These are phyloP conservation scores for Echinometra lucunter DNA, from an alignment of 53 echinoderm and acorn worm species.

Conservation along the genomic window DNA sequence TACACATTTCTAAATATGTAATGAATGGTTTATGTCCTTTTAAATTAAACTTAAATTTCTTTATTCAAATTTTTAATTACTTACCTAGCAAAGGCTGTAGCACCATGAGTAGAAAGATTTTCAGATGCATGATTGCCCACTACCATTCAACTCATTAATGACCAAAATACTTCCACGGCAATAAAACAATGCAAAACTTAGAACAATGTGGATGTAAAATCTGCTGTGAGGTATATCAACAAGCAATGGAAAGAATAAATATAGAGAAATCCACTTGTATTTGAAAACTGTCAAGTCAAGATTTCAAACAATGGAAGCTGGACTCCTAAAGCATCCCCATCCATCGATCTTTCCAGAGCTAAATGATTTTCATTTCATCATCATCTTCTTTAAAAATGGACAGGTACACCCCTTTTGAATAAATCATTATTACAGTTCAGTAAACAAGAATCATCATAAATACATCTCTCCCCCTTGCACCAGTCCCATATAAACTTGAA, in stretches of 20 bases:
- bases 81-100: slow-evolving; percentile 33
- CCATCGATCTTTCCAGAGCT: slow-evolving; percentile 26
- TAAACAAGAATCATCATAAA: slow-evolving; percentile 11
- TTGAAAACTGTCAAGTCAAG: neutral
- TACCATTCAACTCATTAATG: neutral
- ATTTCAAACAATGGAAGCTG: slow-evolving; percentile 15
- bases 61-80: too few species aligned
- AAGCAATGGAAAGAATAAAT: neutral
- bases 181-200: neutral
- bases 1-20: too few species aligned
- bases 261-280: neutral
- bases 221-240: neutral
- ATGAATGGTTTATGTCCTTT: too few species aligned
- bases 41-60: too few species aligned
- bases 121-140: slow-evolving; percentile 34
- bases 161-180: neutral
- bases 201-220: neutral
- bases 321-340: slow-evolving; percentile 25
- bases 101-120: neutral
- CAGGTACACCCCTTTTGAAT: slow-evolving; percentile 33
- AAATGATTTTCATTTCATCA: slow-evolving; percentile 15
- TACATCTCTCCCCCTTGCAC: slow-evolving; percentile 40
- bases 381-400: neutral
- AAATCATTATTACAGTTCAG: neutral
- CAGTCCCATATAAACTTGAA: slow-evolving; percentile 23